These are phyloP conservation scores for Apogon talboti DNA, from an alignment of 2,797 vertebrate species.

Conservation along the genomic window DNA sequence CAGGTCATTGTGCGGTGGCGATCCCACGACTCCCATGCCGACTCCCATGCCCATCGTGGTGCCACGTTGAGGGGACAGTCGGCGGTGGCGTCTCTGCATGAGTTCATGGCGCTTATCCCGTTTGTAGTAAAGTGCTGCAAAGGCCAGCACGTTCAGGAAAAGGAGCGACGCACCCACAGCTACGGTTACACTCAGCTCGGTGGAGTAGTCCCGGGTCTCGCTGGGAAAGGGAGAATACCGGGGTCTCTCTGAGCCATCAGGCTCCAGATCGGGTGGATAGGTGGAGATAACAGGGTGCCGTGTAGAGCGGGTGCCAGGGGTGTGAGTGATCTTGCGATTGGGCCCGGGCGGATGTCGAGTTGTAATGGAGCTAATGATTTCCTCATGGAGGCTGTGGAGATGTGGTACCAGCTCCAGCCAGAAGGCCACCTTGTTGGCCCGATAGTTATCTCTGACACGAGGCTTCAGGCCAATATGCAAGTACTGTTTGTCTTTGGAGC, in stretches of 20 bases:
- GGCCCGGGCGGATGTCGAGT: constrained; percentile 83
- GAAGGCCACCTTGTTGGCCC: constrained; percentile 97
- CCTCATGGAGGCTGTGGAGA: constrained; percentile 88
- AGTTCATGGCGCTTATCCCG: constrained; percentile 93
- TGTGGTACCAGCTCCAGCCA: constrained; percentile 96
- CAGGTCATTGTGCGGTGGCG: constrained; percentile 88
- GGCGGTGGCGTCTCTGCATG: constrained; percentile 85
- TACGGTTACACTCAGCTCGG: constrained; percentile 93
- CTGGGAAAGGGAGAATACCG: constrained; percentile 84
- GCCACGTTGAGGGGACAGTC: constrained; percentile 85
- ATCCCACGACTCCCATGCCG: constrained; percentile 79
- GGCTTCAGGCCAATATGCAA: constrained; percentile 95
- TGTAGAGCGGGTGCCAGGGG: constrained; percentile 68
- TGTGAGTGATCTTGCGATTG: constrained; percentile 61
- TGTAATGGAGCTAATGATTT: constrained; percentile 82
- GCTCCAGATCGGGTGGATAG: constrained; percentile 82
- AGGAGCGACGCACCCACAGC: constrained; percentile 93
- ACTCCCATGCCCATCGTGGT: constrained; percentile 78
- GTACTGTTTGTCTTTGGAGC: constrained; percentile 96
- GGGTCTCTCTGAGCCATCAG: constrained; percentile 78
- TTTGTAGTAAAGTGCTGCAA: constrained; percentile 94
- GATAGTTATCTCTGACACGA: constrained; percentile 93
- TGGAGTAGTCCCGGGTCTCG: constrained; percentile 91
- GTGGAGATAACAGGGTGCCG: constrained; percentile 78
- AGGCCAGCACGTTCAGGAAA: constrained; percentile 94